Evolutionary conservation across 2,113 vertebrate species (phyloP), one percentile per base, ranked within the genome.

Genomic region (Eolophus roseicapilla): DNA sequence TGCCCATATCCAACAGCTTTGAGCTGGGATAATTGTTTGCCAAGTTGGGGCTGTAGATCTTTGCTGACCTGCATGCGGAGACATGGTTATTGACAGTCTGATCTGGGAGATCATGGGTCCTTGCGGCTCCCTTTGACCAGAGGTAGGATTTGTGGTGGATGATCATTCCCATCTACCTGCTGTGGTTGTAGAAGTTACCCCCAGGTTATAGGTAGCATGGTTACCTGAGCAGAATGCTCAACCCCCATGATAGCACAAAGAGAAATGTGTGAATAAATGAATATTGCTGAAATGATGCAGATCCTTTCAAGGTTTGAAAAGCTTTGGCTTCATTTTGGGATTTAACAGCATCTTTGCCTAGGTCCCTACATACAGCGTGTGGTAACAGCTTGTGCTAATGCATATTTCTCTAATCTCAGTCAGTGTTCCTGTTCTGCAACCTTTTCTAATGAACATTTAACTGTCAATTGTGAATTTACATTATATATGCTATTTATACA

Each of bases 191-290:
- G 46, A 75, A 55, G 23, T 16, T 52, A 50, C 2, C 8, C 7
- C 9, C 20, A 27, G 33, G 13, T 67, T 71, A 14, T 3, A 17
- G 67, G 35, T 21, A 41, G 25, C 5, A 6, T 19, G 24, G 8
- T 50, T 60, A 44, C n/a, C 18, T 65, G 33, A 55, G 24, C 15
- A 71, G n/a, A 4, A 10, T 52, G 14, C 11, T 86, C 31, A 41
- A 1, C 9, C 17, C 2, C 17, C 5, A 1, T 20, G 6, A 17
- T 0, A 44, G 19, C 2, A 0, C 8, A 29, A 41, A 68, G 17
- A 37, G 14, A 67, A 73, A 31, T 12, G 15, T 71, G 15, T 25
- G 17, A 76, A 33, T 35, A 0, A 0, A 21, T 55, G 44, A 29
- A 4, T 13, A 2, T 49, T 1, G 1, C 11, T 1, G 4, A 50